Percentiles rank a stretch among this genome's conserved stretches.
Evolutionary conservation across 2,888 invertebrate species (phyloP).

Genomic region (Cynaeus angustus): DNA sequence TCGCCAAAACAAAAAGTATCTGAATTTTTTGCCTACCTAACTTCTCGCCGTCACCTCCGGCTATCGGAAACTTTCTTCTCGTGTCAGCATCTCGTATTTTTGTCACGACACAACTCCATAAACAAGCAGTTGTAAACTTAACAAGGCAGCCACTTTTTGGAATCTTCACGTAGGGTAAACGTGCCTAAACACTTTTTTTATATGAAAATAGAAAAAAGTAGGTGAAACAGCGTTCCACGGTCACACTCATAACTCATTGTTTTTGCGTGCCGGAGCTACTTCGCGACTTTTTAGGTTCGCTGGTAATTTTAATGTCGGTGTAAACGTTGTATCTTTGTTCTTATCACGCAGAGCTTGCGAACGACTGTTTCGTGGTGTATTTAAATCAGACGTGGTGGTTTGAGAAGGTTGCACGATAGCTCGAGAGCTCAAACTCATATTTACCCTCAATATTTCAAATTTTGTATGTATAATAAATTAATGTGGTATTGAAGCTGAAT

Average conservation of each 20-base stretch:
- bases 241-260: slow-evolving; percentile 24
- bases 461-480: slow-evolving; percentile 31
- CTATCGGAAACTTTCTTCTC: slow-evolving; percentile 33
- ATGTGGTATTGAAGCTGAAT: slow-evolving; percentile 6
- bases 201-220: not conserved
- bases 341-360: slow-evolving; percentile 3
- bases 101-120: slow-evolving; percentile 36
- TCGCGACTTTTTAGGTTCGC: slow-evolving; percentile 24
- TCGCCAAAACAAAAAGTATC: too few relatives aligned
- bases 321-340: slow-evolving; percentile 25
- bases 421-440: slow-evolving; percentile 27
- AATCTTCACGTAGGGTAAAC: slow-evolving; percentile 9
- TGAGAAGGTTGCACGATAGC: slow-evolving; percentile 17
- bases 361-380: slow-evolving; percentile 15
- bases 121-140: slow-evolving; percentile 28
- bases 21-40: slow-evolving; percentile 8
- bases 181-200: slow-evolving; percentile 15
- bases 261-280: slow-evolving; percentile 36
- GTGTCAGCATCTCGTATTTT: slow-evolving; percentile 30
- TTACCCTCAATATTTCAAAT: slow-evolving; percentile 28
- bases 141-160: slow-evolving; percentile 1
- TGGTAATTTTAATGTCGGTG: slow-evolving; percentile 31
- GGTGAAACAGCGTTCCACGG: slow-evolving; percentile 7
- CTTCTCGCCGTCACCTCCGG: slow-evolving; percentile 22
- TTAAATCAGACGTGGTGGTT: slow-evolving; percentile 26